A percentile compares a stretch with the other conserved stretches of the same genome.
These are phyloP conservation scores for Phacellophora camtschatica DNA, from an alignment of 30 jellyfish, hydroid and myxozoan genomes.

Conservation along the genomic window DNA sequence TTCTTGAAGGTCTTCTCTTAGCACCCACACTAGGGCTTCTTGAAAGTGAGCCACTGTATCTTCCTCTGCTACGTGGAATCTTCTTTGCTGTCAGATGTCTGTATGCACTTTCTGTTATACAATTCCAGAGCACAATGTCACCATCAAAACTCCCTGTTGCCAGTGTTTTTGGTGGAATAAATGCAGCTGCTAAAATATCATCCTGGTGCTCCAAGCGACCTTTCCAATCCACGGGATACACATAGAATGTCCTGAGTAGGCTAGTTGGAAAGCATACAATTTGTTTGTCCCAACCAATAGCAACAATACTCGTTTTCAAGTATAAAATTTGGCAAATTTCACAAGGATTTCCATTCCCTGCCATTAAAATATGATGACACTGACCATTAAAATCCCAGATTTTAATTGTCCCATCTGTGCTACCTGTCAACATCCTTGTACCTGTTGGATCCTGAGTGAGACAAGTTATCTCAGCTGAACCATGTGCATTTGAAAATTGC, in stretches of 20 bases:
- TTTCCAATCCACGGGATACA: conserved; percentile 79
- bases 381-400: conserved; percentile 95
- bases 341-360: conserved; percentile 88
- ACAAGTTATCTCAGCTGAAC: conserved; percentile 83
- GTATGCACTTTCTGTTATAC: conserved; percentile 66
- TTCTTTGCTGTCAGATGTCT: conserved; percentile 59
- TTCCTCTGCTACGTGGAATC: conserved; percentile 13
- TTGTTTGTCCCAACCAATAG: conserved; percentile 82
- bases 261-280: conserved; percentile 68
- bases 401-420: conserved; percentile 89
- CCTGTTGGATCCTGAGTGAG: conserved; percentile 76
- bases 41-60: neutral
- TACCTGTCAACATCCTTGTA: conserved; percentile 79
- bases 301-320: conserved; percentile 65
- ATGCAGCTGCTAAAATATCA: conserved; percentile 78
- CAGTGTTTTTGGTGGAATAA: conserved; percentile 72
- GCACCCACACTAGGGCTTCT: conserved; percentile 6
- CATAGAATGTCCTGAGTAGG: conserved; percentile 53
- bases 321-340: conserved; percentile 69
- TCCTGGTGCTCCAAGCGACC: conserved; percentile 86
- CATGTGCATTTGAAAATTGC: conserved; percentile 94
- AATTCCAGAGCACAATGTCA: conserved; percentile 88
- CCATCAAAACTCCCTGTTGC: conserved; percentile 94
- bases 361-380: conserved; percentile 78
- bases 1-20: neutral